Percentiles rank a stretch among this genome's conserved stretches.
phyloP scores from a whole-genome alignment of 2,888 invertebrate genomes.

The Pantelozetes paolii region DNA sequence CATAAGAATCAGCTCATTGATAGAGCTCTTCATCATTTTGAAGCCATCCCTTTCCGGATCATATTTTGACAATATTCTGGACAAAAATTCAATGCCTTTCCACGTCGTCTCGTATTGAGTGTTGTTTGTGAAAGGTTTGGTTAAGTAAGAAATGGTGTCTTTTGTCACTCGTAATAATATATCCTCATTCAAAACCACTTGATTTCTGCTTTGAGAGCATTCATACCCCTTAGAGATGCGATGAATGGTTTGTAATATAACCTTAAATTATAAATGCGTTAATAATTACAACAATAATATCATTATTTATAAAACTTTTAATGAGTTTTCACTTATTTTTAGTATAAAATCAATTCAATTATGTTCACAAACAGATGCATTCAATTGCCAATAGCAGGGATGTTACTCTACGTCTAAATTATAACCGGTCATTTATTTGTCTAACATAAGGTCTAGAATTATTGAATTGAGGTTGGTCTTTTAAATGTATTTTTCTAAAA shows the following conservation, averaged over 20 bases:
- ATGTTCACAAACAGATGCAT: too few relatives aligned
- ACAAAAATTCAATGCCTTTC: constrained; percentile 65
- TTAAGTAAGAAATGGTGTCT: neutral
- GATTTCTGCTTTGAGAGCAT: neutral
- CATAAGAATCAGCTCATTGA: constrained; percentile 23
- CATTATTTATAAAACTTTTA: neutral
- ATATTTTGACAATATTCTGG: constrained; percentile 59
- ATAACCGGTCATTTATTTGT: too few relatives aligned
- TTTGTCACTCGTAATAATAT: neutral
- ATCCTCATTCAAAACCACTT: constrained; percentile 14
- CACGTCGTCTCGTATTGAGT: constrained; percentile 20
- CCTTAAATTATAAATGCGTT: neutral
- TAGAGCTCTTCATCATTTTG: constrained; percentile 32
- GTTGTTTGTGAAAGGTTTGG: constrained; percentile 25
- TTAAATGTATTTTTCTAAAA: too few relatives aligned
- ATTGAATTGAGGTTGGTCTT: too few relatives aligned
- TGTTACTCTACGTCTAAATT: too few relatives aligned
- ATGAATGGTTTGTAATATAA: constrained; percentile 35
- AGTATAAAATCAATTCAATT: too few relatives aligned
- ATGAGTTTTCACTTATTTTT: neutral
- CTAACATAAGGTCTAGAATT: too few relatives aligned
- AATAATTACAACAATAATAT: neutral
- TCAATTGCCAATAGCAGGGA: too few relatives aligned
- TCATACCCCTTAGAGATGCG: constrained; percentile 18
- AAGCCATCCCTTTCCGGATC: constrained; percentile 43